These are phyloP conservation scores for Triplophysa tibetana DNA, from an alignment of 2,113 vertebrate genomes.

Conservation along the genomic window DNA sequence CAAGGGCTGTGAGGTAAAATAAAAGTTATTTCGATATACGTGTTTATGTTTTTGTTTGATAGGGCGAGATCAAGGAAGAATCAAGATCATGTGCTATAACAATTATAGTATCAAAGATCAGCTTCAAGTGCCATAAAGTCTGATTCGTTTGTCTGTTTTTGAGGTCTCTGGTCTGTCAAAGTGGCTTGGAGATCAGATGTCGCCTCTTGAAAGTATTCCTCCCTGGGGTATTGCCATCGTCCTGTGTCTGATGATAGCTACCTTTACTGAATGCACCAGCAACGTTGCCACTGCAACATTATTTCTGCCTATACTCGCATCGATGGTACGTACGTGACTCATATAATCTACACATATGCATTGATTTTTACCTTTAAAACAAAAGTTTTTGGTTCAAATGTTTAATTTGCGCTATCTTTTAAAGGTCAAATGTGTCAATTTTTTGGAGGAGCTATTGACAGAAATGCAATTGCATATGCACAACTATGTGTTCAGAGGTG, in stretches of 20 bases:
- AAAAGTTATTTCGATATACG: background rate
- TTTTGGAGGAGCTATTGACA: no score
- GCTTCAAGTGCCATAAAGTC: background rate
- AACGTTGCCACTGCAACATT: slow-evolving; percentile 92
- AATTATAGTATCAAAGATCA: background rate
- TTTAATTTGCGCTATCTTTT: no score
- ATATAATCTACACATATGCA: no score
- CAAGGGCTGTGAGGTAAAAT: slow-evolving; percentile 85
- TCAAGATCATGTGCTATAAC: no score
- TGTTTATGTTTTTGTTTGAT: background rate
- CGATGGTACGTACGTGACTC: slow-evolving; percentile 78
- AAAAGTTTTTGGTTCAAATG: no score
- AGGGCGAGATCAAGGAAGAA: background rate
- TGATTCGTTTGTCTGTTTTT: background rate
- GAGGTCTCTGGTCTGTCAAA: slow-evolving; percentile 75
- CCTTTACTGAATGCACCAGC: slow-evolving; percentile 90
- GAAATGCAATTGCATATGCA: no score
- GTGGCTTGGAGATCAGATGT: slow-evolving; percentile 89
- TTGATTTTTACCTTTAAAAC: no score
- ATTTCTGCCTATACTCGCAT: slow-evolving; percentile 92
- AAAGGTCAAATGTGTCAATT: no score
- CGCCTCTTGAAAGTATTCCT: slow-evolving; percentile 80
- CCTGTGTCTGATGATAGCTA: slow-evolving; percentile 78
- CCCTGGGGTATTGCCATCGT: slow-evolving; percentile 80
- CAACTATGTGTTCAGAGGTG: no score